Conservation (phyloP, 2,797 vertebrate species). For the Enteromius unitaeniatus region DNA sequence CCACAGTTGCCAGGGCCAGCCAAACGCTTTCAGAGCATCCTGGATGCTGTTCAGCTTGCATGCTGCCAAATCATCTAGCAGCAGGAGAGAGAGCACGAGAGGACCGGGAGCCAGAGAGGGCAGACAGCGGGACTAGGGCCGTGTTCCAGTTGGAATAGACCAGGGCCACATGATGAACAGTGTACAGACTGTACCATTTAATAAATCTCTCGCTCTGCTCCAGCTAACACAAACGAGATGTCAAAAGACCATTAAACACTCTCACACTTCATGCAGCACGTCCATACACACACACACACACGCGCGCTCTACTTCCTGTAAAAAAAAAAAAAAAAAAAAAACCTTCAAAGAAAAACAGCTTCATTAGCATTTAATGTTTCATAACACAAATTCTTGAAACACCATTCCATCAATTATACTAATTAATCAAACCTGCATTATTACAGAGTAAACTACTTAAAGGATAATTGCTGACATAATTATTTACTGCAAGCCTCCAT, state of each 20-base stretch:
- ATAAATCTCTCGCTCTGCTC: slow-evolving; percentile 51
- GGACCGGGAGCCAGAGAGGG: slow-evolving; percentile 11
- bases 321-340: no score
- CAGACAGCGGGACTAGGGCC: slow-evolving; percentile 36
- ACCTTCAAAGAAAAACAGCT: not conserved
- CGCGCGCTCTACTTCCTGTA: not conserved
- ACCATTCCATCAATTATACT: not conserved
- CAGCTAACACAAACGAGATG: slow-evolving; percentile 50
- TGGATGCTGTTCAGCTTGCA: slow-evolving; percentile 23
- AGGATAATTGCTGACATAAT: not conserved
- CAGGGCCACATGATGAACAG: slow-evolving; percentile 43
- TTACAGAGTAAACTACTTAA: not conserved
- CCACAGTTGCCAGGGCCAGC: slow-evolving; percentile 21
- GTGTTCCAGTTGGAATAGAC: slow-evolving; percentile 52
- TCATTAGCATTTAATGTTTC: slow-evolving; percentile 2
- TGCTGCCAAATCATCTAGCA: slow-evolving; percentile 57
- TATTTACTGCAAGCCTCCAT: not conserved
- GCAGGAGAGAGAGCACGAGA: slow-evolving; percentile 22
- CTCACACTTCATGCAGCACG: slow-evolving; percentile 25
- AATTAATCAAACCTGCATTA: slow-evolving; percentile 2
- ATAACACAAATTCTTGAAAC: not conserved
- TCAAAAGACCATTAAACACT: slow-evolving; percentile 46
- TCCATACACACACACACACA: slow-evolving; percentile 24
- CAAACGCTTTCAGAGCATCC: slow-evolving; percentile 55
- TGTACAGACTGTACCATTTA: slow-evolving; percentile 48